Evolutionary conservation across 2,888 invertebrate genomes (phyloP).

Genomic region (Orchesella flavescens): DNA sequence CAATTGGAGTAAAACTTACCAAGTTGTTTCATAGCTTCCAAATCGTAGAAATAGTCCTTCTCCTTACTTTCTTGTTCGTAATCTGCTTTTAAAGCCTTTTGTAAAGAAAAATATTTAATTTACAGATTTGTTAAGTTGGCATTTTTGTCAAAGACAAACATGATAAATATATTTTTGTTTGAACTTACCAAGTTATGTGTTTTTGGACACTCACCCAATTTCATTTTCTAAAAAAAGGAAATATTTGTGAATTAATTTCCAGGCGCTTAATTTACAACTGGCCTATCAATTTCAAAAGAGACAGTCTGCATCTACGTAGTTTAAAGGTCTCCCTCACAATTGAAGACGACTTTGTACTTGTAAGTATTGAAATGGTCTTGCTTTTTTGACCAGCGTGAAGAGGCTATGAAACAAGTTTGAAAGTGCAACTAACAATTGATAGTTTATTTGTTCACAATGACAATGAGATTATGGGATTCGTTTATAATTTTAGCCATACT

Average conservation of each 20-base stretch:
- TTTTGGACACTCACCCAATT: slow-evolving; percentile 98
- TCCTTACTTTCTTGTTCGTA: slow-evolving; percentile 93
- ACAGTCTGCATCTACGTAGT: no score
- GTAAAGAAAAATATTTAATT: background rate
- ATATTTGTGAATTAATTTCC: no score
- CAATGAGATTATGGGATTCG: slow-evolving; percentile 50
- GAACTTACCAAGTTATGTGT: slow-evolving; percentile 88
- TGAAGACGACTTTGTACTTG: no score
- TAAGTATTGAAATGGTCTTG: no score
- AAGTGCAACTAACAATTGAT: background rate
- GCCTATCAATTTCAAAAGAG: no score
- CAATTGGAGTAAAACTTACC: no score
- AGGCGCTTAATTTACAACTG: no score
- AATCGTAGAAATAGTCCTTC: slow-evolving; percentile 98
- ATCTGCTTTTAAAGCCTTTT: slow-evolving; percentile 93
- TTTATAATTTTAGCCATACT: slow-evolving; percentile 62
- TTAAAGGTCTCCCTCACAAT: no score
- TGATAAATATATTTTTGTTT: background rate
- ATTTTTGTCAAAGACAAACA: no score
- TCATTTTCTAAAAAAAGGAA: slow-evolving; percentile 88
- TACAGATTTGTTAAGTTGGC: background rate
- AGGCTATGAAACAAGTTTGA: no score
- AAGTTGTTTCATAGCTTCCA: slow-evolving; percentile 85
- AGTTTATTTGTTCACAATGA: slow-evolving; percentile 24
- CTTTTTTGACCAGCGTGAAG: no score